Evolutionary conservation across 2,797 vertebrate species (phyloP).

Genomic region (Anisognathus igniventris): DNA sequence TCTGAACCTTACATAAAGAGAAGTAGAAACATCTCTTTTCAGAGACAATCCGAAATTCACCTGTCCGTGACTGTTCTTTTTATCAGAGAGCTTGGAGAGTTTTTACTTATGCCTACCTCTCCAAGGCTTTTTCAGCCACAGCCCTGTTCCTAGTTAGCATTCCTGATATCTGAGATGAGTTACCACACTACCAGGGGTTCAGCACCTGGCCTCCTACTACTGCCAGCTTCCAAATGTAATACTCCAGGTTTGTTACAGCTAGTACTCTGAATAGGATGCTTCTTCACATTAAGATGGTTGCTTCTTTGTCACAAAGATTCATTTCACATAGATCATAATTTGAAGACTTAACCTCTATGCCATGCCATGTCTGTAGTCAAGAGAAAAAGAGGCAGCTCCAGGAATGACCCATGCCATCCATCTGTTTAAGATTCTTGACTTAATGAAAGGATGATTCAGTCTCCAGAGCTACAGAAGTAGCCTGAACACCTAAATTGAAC

Average conservation of each 20-base stretch:
- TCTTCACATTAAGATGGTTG: neutral
- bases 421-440: neutral
- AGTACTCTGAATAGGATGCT: neutral
- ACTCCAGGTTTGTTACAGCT: neutral
- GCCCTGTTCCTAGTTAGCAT: neutral
- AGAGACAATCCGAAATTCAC: neutral
- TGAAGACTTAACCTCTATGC: neutral
- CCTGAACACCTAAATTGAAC: neutral
- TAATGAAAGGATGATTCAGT: neutral
- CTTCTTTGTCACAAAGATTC: neutral
- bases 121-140: neutral
- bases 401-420: neutral
- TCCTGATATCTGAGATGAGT: neutral
- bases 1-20: neutral
- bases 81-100: neutral
- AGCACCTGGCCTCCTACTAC: neutral
- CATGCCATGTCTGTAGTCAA: neutral
- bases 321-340: neutral
- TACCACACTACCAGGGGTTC: neutral
- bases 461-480: neutral
- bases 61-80: neutral
- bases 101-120: neutral
- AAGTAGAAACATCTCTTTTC: neutral
- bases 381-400: neutral
- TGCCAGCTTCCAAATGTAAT: neutral